Evolutionary conservation across 30 jellyfish, hydroid and myxozoan genomes (phyloP).

Genomic region (Turritopsis rubra): DNA sequence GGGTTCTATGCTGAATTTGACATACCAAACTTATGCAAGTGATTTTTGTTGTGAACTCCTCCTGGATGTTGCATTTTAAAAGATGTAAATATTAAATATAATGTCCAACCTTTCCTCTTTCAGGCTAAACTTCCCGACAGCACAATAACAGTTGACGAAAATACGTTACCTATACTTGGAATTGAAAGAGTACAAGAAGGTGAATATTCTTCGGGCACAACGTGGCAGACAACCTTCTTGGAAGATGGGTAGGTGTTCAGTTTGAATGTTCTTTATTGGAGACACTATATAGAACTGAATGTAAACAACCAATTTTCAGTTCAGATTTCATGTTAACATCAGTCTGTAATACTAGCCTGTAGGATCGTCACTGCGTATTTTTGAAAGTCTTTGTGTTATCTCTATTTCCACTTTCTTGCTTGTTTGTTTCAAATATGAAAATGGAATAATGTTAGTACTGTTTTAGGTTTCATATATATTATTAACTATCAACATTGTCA

Average conservation of each 20-base stretch:
- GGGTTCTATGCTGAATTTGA: conserved; percentile 43
- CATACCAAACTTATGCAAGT: conserved; percentile 66
- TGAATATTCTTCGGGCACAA: conserved; percentile 20
- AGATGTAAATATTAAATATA: neutral
- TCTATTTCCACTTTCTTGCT: neutral
- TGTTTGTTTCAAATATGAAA: neutral
- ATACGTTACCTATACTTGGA: conserved; percentile 54
- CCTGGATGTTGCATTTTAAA: too few species aligned
- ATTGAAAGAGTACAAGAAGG: conserved; percentile 44
- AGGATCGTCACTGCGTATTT: too few species aligned
- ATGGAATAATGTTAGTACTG: too few species aligned
- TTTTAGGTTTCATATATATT: too few species aligned
- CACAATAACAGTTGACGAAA: conserved; percentile 35
- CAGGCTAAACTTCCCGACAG: conserved; percentile 57
- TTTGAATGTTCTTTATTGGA: neutral
- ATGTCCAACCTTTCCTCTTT: neutral
- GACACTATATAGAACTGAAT: neutral
- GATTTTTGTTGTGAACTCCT: neutral
- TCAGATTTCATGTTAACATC: neutral
- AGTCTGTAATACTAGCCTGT: neutral
- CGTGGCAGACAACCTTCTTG: conserved; percentile 60
- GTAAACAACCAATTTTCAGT: too few species aligned
- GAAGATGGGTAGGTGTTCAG: conserved; percentile 57
- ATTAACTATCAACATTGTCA: too few species aligned
- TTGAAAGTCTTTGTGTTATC: neutral